Evolutionary conservation across 2,888 invertebrate species (phyloP).

Genomic region (Polyommatus iphigenia): DNA sequence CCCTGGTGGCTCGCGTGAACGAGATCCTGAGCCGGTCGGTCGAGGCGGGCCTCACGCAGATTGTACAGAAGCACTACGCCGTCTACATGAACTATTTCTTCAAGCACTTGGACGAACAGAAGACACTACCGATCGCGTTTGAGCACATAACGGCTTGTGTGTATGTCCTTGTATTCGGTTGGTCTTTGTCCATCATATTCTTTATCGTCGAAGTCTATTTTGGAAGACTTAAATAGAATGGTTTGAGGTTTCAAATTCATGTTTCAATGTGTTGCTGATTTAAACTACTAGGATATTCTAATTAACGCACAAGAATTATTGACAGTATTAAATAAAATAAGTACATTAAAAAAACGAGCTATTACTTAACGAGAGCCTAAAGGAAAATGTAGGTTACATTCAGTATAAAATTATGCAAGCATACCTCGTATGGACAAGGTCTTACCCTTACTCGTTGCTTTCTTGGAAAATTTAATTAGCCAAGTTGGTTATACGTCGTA

Average conservation of each 20-base stretch:
- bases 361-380: background rate
- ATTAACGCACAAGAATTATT: too few species aligned
- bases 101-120: constrained; percentile 32
- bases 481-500: background rate
- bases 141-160: constrained; percentile 51
- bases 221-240: constrained; percentile 41
- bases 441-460: background rate
- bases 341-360: too few species aligned
- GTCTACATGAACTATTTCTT: constrained; percentile 43
- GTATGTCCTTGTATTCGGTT: constrained; percentile 49
- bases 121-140: constrained; percentile 44
- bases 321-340: too few species aligned
- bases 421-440: background rate
- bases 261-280: background rate
- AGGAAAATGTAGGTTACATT: background rate
- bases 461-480: constrained; percentile 19
- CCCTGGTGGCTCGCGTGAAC: constrained; percentile 48
- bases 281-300: too few species aligned
- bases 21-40: constrained; percentile 47
- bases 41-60: constrained; percentile 54
- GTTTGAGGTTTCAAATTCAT: background rate
- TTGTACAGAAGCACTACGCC: constrained; percentile 46
- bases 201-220: constrained; percentile 53
- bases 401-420: background rate
- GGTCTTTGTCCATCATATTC: constrained; percentile 49